Evolutionary conservation across 2,888 invertebrate genomes (phyloP).

Genomic region (Drosophila picticornis): DNA sequence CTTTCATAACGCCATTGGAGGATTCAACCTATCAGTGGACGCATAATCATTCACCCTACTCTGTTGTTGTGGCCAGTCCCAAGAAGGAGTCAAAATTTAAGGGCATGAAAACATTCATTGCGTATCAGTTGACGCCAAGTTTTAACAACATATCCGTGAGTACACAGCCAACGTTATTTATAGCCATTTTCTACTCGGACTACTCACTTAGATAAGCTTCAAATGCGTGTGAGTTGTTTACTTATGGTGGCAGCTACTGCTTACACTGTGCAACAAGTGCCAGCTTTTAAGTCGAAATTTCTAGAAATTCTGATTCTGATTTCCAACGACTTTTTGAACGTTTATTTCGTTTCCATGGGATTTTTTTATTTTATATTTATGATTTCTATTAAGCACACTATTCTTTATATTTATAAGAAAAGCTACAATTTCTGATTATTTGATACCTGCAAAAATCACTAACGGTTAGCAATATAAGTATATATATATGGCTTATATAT

Average conservation of each 20-base stretch:
- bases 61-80: constrained; percentile 95
- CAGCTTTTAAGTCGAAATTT: background rate
- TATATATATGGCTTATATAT: no score
- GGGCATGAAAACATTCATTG: constrained; percentile 98
- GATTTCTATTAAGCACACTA: background rate
- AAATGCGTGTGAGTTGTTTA: constrained; percentile 6
- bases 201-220: constrained; percentile 14
- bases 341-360: background rate
- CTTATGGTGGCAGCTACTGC: constrained; percentile 4
- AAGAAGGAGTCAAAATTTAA: constrained; percentile 99
- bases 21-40: constrained; percentile 93
- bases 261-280: constrained; percentile 26
- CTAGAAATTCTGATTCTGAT: background rate
- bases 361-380: background rate
- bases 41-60: constrained; percentile 90
- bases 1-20: constrained; percentile 90
- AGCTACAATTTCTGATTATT: no score
- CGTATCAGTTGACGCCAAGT: constrained; percentile 97
- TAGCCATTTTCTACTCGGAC: background rate
- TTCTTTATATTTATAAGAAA: background rate
- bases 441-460: no score
- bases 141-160: constrained; percentile 96
- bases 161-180: constrained; percentile 31
- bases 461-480: no score
- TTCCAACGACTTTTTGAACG: background rate